Evolutionary conservation across 2,888 invertebrate genomes (phyloP).

Genomic region (Synergus gifuensis): DNA sequence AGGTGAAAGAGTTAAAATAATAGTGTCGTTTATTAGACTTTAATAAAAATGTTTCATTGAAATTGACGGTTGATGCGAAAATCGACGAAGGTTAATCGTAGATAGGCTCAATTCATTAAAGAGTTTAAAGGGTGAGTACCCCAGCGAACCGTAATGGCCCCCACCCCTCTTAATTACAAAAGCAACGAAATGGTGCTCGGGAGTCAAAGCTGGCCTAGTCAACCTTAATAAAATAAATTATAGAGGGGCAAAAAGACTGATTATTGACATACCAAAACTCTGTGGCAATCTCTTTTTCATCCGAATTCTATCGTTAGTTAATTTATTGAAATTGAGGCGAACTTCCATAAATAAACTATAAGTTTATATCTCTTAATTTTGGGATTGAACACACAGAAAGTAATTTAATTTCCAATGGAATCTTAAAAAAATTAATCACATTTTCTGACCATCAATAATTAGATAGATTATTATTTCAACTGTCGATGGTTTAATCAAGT

Average conservation of each 20-base stretch:
- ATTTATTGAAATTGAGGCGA: background rate
- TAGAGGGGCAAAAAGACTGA: constrained; percentile 65
- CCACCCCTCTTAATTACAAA: constrained; percentile 23
- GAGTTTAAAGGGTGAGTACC: constrained; percentile 21
- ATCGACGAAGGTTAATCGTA: background rate
- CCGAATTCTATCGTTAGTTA: constrained; percentile 5
- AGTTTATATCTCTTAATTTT: background rate
- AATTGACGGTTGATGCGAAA: background rate
- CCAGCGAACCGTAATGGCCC: constrained; percentile 25
- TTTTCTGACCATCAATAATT: background rate
- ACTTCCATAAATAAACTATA: background rate
- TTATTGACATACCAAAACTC: constrained; percentile 58
- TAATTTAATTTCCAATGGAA: background rate
- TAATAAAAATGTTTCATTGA: background rate
- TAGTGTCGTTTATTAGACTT: too few relatives aligned
- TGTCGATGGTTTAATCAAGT: too few relatives aligned
- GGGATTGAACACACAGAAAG: background rate
- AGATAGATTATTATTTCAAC: too few relatives aligned
- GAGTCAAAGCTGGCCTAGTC: constrained; percentile 43
- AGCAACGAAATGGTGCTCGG: constrained; percentile 10
- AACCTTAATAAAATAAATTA: constrained; percentile 67
- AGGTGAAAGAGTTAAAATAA: too few relatives aligned
- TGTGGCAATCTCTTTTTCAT: background rate
- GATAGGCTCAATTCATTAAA: constrained; percentile 36
- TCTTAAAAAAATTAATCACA: background rate